Evolutionary conservation across 2,113 vertebrate species (phyloP), one percentile per base, ranked within the genome.

Genomic region (Bungarus multicinctus): DNA sequence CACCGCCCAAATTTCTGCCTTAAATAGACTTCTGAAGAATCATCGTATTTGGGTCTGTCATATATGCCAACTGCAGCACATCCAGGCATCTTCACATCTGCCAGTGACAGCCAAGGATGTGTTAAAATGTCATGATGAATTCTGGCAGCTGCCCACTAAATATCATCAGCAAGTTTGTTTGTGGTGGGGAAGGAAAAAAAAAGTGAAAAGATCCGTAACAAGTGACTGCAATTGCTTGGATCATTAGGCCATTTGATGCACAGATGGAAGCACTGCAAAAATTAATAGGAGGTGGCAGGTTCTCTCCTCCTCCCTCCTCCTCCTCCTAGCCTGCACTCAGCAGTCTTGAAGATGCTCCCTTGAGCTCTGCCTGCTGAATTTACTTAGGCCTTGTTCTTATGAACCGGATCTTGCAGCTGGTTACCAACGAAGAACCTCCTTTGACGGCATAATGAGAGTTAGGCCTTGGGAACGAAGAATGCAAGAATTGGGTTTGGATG

Each of bases 151-250:
- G 69, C 87, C 43, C 22, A 89, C 55, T 18, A 90, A 53, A 47
- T 47, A 94, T 91, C 47, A 69, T 53, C 90, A 94, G 89, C 54
- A 93, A 93, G 30, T 93, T 81, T 94, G 45, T 94, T 16, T 85
- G 18, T 54, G 30, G 60, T 69, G 60, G 60, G 60, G 4, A 30
- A 12, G 12, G 25, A 69, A n/a, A 2, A 7, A 18, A 12, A 64
- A 90, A 30, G 14, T 57, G 47, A 94, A 90, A 57, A 93, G 64
- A 12, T 87, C 93, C 43, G 30, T 94, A 54, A 69, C 30, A 81
- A 64, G 43, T 43, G 91, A 52, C 74, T 89, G 20, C 39, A 93
- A 74, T 91, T 58, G 47, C 53, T 55, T 57, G 47, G 43, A 87
- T 91, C 55, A 93, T 92, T 92, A 94, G 58, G 52, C 34, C 23